Evolutionary conservation across 2,888 invertebrate species (phyloP).

Genomic region (Bhutanitis thaidina): DNA sequence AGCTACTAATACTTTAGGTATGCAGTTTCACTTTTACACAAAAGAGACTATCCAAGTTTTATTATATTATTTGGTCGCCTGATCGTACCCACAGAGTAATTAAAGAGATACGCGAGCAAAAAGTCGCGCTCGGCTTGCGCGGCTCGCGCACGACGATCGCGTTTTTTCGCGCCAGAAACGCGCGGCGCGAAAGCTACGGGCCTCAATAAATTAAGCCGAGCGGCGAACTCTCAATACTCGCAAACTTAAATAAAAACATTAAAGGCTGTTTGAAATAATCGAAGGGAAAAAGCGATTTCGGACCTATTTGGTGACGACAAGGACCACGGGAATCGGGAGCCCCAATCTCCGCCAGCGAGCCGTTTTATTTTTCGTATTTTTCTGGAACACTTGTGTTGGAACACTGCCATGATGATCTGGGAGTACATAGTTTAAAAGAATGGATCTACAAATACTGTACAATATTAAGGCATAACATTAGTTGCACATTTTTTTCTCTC

Average conservation of each 20-base stretch:
- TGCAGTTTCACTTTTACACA: neutral
- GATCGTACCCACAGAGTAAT: conserved; percentile 56
- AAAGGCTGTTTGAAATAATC: conserved; percentile 72
- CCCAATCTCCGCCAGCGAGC: conserved; percentile 9
- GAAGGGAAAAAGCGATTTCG: conserved; percentile 65
- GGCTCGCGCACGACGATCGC: conserved; percentile 39
- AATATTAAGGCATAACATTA: too few relatives aligned
- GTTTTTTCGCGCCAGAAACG: conserved; percentile 69
- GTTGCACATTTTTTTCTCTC: too few relatives aligned
- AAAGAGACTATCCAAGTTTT: too few relatives aligned
- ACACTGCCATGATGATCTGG: too few relatives aligned
- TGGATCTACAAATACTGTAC: too few relatives aligned
- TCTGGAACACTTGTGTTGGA: neutral
- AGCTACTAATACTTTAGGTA: too few relatives aligned
- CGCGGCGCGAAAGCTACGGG: conserved; percentile 50
- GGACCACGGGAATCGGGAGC: conserved; percentile 42
- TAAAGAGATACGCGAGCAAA: conserved; percentile 67
- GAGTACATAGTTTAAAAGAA: too few relatives aligned
- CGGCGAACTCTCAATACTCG: conserved; percentile 70
- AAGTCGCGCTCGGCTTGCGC: conserved; percentile 47
- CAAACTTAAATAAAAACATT: conserved; percentile 78
- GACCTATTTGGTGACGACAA: conserved; percentile 69
- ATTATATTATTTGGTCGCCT: conserved; percentile 26
- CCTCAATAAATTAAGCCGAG: conserved; percentile 72
- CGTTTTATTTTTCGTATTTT: conserved; percentile 23